Percentiles rank a stretch among this genome's conserved stretches.
These are phyloP conservation scores for Artibeus jamaicensis DNA, from an alignment of 2,797 vertebrate genomes.

Conservation along the genomic window DNA sequence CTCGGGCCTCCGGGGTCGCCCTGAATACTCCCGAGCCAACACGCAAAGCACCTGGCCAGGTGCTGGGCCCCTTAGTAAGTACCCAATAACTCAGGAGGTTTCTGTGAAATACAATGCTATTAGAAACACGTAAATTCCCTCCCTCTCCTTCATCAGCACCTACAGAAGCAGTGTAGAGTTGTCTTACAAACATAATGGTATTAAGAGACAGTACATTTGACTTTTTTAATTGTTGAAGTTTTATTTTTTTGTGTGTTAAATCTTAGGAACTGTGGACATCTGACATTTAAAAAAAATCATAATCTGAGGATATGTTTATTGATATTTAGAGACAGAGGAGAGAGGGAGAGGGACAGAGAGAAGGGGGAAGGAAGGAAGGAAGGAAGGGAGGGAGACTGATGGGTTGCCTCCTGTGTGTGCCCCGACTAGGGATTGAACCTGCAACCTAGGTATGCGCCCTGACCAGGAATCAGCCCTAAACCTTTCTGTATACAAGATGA, in stretches of 20 bases:
- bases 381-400: background rate
- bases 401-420: background rate
- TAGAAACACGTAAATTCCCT: background rate
- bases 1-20: accelerated
- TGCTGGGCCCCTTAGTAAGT: background rate
- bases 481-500: background rate
- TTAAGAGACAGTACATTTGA: background rate
- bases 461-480: background rate
- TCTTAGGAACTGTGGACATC: background rate
- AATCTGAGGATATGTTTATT: background rate
- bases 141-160: background rate
- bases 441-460: background rate
- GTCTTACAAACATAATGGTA: background rate
- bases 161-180: background rate
- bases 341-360: no score
- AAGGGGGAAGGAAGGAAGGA: no score
- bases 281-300: background rate
- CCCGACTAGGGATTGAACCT: no score
- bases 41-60: background rate
- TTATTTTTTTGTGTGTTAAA: background rate
- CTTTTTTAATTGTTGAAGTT: background rate
- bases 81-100: background rate
- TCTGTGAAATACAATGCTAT: background rate
- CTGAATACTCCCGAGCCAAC: background rate
- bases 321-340: background rate